Base-by-base conservation (phyloP, 2,113 vertebrate genomes). In the Hucho hucho region DNA sequence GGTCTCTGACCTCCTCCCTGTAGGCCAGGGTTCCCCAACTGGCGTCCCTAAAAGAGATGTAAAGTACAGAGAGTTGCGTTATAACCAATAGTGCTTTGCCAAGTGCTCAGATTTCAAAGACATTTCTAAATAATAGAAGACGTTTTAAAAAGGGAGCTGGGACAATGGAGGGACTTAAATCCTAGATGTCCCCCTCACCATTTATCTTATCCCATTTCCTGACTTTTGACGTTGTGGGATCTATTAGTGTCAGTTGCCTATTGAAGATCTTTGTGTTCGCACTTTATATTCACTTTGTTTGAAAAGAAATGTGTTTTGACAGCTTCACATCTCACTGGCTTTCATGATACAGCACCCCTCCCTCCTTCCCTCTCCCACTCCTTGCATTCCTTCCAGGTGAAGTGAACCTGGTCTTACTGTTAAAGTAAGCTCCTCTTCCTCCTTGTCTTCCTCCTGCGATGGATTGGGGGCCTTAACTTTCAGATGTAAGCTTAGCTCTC, bases 101-200 rank as follows among this genome's bases (percentile, higher is more conserved):
- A 75, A 81, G 69, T 69, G 70, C 77, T 91, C 80, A 29, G 73
- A 72, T 90, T 93, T 92, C 90, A 90, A 91, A 92, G 86, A 79
- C 76, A 22, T 70, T 73, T 74, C 63, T 69, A 43, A 77, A 91
- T 87, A 79, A 89, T 81, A 80, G 76, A 82, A 76, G 83, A 82
- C 46, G 70, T 87, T 87, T 90, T 84, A 81, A 82, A 88, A 84
- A 83, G 74, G 61, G 74, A 75, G 4, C 28, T 70, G 65, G 81
- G 76, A 91, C 86, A 91, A 91, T 89, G 72, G 71, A 72, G 71
- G 78, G 84, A 81, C 81, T 88, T 87, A 83, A 88, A 63, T 83
- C 79, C 83, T 88, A 77, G 77, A 85, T 79, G 78, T 67, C 56
- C 70, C 77, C 65, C 73, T 78, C 78, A 25, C 87, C 79, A 78